Evolutionary conservation across 2,888 invertebrate genomes (phyloP).

Genomic region (Octodonta nipae): DNA sequence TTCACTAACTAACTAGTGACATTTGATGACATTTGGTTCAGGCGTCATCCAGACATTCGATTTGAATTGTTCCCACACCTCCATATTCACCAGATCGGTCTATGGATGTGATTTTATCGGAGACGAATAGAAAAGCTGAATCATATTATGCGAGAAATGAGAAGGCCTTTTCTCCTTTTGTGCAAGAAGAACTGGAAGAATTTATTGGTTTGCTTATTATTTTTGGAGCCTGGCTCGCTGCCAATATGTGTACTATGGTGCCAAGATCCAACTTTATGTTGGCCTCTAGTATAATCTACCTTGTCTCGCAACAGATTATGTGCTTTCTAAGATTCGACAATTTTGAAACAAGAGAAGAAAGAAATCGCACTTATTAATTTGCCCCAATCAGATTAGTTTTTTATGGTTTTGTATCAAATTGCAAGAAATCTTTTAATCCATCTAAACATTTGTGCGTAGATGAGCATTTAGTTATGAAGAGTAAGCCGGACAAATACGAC

Average conservation of each 20-base stretch:
- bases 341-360: constrained; percentile 1
- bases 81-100: too few species aligned
- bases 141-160: constrained; percentile 5
- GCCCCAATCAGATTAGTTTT: constrained; percentile 4
- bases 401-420: constrained; percentile 4
- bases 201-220: constrained; percentile 11
- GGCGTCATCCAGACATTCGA: too few species aligned
- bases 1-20: too few species aligned
- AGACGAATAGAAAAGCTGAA: constrained; percentile 1
- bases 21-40: too few species aligned
- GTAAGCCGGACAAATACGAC: too few species aligned
- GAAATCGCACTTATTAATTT: constrained; percentile 4
- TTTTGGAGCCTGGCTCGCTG: constrained; percentile 10
- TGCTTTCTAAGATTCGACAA: constrained; percentile 3
- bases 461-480: too few species aligned
- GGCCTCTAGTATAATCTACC: constrained; percentile 8
- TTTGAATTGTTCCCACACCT: too few species aligned
- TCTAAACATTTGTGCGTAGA: too few species aligned
- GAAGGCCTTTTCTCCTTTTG: constrained; percentile 6
- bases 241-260: too few species aligned
- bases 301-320: constrained; percentile 6
- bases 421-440: constrained; percentile 10
- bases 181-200: constrained; percentile 8
- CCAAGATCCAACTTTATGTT: constrained; percentile 8
- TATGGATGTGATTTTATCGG: constrained; percentile 5